Evolutionary conservation across 2,888 invertebrate species (phyloP), one percentile per base, ranked within the genome.

Genomic region (Pediacus dermestoides): DNA sequence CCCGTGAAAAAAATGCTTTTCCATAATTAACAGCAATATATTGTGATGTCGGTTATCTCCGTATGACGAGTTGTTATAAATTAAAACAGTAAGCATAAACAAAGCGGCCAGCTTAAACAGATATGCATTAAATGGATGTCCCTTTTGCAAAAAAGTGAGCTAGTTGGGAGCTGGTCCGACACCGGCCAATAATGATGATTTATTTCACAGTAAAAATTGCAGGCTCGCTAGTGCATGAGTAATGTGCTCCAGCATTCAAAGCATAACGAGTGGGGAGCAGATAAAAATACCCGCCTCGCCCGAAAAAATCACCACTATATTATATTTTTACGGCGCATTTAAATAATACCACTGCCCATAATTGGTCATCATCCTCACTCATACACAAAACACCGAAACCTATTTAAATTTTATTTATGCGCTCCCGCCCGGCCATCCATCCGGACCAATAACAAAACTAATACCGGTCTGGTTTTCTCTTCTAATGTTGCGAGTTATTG

Each of bases 151-250:
- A 58, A 55, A 53, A 56, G 42, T 44, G 45, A 39, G 23, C 13
- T 14, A 13, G 28, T 14, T 14, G 12, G 28, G 28, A 25, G 25
- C 25, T 25, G 25, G 54, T 46, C 58, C 48, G 55, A 55, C 60
- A 66, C 65, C 63, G 68, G 68, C 71, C 73, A 73, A 74, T 75
- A 75, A 75, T 75, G 74, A 74, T 74, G 74, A 75, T 75, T 75
- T 75, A 75, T 74, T 65, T 70, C 68, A 48, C 50, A 70, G 69
- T 72, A 70, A 73, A 73, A 74, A 74, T 74, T 72, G 72, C 72
- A 70, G 71, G 68, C 68, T 67, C 69, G 67, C 71, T 68, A 67
- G 67, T 70, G 69, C 67, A 72, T 73, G 73, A 74, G 69, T 73
- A 73, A 74, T 73, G 71, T 70, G 66, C 54, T 52, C 70, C 67